Evolutionary conservation across 2,797 vertebrate species (phyloP).

Genomic region (Sebastes steindachneri): DNA sequence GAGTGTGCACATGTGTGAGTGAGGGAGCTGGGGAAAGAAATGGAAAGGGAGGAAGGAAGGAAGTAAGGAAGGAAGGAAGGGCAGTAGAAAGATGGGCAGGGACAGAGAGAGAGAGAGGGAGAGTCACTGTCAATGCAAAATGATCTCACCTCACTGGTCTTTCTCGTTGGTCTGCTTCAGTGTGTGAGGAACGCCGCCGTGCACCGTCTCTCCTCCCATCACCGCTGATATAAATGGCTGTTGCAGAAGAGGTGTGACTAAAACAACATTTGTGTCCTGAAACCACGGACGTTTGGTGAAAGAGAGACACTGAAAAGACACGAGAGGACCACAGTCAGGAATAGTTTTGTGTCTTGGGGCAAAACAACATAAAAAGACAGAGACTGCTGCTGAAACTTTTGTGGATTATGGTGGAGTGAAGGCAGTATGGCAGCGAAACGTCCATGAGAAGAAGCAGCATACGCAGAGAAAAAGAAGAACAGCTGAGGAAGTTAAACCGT

Average conservation of each 20-base stretch:
- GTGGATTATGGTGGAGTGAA: conserved; percentile 26
- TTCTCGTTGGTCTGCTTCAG: conserved; percentile 80
- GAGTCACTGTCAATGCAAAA: conserved; percentile 55
- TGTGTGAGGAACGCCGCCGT: conserved; percentile 66
- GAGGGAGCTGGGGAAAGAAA: conserved; percentile 19
- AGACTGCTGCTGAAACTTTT: conserved; percentile 1
- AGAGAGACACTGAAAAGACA: conserved; percentile 8
- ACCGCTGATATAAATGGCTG: conserved; percentile 25
- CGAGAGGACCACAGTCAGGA: background rate
- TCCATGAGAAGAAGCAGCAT: conserved; percentile 4
- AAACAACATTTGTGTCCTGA: conserved; percentile 5
- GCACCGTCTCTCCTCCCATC: conserved; percentile 37
- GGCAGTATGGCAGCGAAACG: background rate
- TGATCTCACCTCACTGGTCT: conserved; percentile 81
- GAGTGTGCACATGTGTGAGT: conserved; percentile 27
- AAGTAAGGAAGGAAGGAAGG: background rate
- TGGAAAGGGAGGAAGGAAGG: conserved; percentile 40
- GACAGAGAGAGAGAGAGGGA: conserved; percentile 40
- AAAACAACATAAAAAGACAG: background rate
- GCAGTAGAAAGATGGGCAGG: conserved; percentile 36
- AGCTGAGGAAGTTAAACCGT: conserved; percentile 1
- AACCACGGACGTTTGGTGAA: conserved; percentile 26
- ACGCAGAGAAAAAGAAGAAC: background rate
- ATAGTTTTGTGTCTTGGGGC: background rate
- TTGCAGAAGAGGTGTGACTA: conserved; percentile 46